These are phyloP conservation scores for Oryzias curvinotus DNA, from an alignment of 2,113 vertebrate species.

Conservation along the genomic window DNA sequence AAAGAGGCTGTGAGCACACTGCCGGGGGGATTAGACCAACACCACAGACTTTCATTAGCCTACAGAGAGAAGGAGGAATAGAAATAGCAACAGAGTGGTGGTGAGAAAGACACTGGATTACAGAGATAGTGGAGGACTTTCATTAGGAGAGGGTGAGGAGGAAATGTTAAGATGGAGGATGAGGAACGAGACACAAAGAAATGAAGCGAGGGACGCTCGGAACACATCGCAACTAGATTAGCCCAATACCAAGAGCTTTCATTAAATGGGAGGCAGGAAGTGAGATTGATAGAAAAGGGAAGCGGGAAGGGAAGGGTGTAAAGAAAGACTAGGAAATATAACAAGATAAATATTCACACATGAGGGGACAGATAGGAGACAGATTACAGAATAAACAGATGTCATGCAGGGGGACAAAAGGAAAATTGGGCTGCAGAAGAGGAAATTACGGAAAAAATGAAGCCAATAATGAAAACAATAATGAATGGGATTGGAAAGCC, in stretches of 20 bases:
- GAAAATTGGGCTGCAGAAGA: not conserved
- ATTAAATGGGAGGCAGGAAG: slow-evolving; percentile 44
- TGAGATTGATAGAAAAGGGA: slow-evolving; percentile 26
- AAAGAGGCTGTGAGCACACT: slow-evolving; percentile 68
- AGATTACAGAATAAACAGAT: slow-evolving; percentile 2
- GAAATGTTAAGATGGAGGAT: slow-evolving; percentile 55
- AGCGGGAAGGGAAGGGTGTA: not conserved
- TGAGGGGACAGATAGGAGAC: not conserved
- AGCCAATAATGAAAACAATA: not conserved
- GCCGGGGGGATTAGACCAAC: slow-evolving; percentile 68
- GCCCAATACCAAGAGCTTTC: slow-evolving; percentile 45
- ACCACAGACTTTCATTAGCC: slow-evolving; percentile 71
- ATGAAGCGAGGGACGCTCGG: slow-evolving; percentile 38
- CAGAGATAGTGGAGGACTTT: slow-evolving; percentile 48
- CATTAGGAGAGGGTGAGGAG: slow-evolving; percentile 47
- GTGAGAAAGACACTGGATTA: slow-evolving; percentile 56
- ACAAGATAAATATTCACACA: slow-evolving; percentile 21
- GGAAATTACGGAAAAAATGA: not conserved
- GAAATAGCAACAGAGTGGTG: slow-evolving; percentile 56
- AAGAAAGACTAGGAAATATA: slow-evolving; percentile 13
- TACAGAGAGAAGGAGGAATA: slow-evolving; percentile 54
- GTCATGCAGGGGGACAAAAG: slow-evolving; percentile 1
- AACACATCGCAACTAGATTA: slow-evolving; percentile 51
- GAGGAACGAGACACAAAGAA: slow-evolving; percentile 50
- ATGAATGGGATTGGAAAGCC: slow-evolving; percentile 10